Conservation (phyloP, 1,140 invertebrate species). For the Eriocheir sinensis region DNA sequence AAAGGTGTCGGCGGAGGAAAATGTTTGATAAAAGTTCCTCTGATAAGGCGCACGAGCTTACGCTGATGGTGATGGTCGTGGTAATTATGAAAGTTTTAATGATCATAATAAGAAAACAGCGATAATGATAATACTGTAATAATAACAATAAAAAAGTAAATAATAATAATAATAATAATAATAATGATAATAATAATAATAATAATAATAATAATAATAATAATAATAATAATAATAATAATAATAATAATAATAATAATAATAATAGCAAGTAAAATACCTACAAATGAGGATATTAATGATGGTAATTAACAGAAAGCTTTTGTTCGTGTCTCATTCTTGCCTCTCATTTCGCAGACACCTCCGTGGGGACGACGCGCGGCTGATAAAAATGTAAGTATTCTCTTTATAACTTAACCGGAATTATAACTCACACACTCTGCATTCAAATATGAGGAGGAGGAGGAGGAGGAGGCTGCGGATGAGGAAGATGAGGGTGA, state of each 20-base stretch:
- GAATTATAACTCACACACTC: not conserved
- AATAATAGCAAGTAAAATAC: not conserved
- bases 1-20: not conserved
- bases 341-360: not conserved
- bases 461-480: not conserved
- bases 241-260: too few species aligned
- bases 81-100: too few species aligned
- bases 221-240: not conserved
- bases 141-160: too few species aligned
- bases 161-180: not conserved
- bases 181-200: not conserved
- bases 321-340: too few species aligned
- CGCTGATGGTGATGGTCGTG: too few species aligned
- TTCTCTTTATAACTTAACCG: not conserved
- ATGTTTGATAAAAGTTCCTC: too few species aligned
- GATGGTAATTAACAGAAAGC: not conserved
- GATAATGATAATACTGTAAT: too few species aligned
- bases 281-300: not conserved
- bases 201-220: not conserved
- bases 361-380: not conserved
- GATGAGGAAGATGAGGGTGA: too few species aligned
- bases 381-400: not conserved
- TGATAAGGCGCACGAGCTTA: too few species aligned
- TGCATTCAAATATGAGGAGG: not conserved
- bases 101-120: too few species aligned